Conservation (phyloP, 2,797 vertebrate genomes). For the Pempheris klunzingeri region DNA sequence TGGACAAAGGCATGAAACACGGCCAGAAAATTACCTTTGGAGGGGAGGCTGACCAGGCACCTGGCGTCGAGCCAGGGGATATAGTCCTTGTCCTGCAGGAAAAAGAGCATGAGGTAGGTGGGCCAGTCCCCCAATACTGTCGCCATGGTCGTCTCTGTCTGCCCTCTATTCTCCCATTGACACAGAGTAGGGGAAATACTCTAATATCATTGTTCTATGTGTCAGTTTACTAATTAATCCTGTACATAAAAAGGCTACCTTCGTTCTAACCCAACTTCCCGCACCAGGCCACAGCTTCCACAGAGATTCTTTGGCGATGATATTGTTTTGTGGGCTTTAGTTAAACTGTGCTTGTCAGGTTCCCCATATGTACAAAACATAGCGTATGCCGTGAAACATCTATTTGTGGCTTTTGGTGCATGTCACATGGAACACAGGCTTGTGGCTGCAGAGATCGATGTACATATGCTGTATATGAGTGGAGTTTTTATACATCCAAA, state of each 20-base stretch:
- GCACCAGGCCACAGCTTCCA: background rate
- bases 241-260: background rate
- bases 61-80: constrained; percentile 95
- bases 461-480: too few species aligned
- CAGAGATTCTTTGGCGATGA: background rate
- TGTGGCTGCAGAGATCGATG: background rate
- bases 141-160: background rate
- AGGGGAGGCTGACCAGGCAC: constrained; percentile 98
- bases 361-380: background rate
- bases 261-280: background rate
- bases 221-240: background rate
- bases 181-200: too few species aligned
- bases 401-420: background rate
- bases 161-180: background rate
- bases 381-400: background rate
- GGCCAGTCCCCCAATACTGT: background rate
- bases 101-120: constrained; percentile 95
- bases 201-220: background rate
- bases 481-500: background rate
- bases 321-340: background rate
- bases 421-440: background rate
- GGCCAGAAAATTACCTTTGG: constrained; percentile 98
- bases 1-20: constrained; percentile 99
- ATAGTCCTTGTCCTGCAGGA: constrained; percentile 97
- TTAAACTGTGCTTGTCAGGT: background rate